Evolutionary conservation across 2,888 invertebrate species (phyloP).

Genomic region (Keiferia lycopersicella): DNA sequence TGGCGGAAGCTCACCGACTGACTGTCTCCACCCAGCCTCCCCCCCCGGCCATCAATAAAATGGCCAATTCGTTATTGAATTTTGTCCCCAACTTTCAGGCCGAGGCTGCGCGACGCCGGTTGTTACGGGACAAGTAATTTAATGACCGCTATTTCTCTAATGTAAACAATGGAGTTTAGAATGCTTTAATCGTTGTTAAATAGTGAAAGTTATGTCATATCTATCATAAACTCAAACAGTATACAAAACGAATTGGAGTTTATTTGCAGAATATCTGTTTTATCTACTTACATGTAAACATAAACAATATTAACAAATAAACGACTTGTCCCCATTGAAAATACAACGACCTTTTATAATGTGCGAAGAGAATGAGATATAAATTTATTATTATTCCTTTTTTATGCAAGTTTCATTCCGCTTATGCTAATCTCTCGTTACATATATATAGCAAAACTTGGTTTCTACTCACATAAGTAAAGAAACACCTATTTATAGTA

Average conservation of each 20-base stretch:
- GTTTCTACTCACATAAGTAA: slow-evolving; percentile 77
- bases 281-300: slow-evolving; percentile 57
- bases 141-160: slow-evolving; percentile 62
- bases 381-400: slow-evolving; percentile 63
- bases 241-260: slow-evolving; percentile 50
- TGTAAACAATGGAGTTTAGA: slow-evolving; percentile 70
- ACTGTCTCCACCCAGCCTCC: slow-evolving; percentile 77
- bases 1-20: slow-evolving; percentile 74
- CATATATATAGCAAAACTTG: slow-evolving; percentile 65
- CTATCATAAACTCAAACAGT: slow-evolving; percentile 63
- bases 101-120: slow-evolving; percentile 78
- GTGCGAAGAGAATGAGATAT: slow-evolving; percentile 57
- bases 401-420: slow-evolving; percentile 67
- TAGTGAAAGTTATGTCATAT: slow-evolving; percentile 79
- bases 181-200: slow-evolving; percentile 53
- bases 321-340: slow-evolving; percentile 52
- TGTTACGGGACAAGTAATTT: slow-evolving; percentile 68
- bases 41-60: slow-evolving; percentile 81
- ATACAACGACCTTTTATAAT: slow-evolving; percentile 56
- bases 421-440: slow-evolving; percentile 59
- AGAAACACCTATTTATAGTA: slow-evolving; percentile 73
- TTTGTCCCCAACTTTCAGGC: slow-evolving; percentile 73
- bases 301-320: slow-evolving; percentile 51
- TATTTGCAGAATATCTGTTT: slow-evolving; percentile 54
- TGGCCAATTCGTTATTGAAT: slow-evolving; percentile 82